Base-by-base conservation (phyloP, 2,113 vertebrate genomes). In the Rhynchomys soricoides region DNA sequence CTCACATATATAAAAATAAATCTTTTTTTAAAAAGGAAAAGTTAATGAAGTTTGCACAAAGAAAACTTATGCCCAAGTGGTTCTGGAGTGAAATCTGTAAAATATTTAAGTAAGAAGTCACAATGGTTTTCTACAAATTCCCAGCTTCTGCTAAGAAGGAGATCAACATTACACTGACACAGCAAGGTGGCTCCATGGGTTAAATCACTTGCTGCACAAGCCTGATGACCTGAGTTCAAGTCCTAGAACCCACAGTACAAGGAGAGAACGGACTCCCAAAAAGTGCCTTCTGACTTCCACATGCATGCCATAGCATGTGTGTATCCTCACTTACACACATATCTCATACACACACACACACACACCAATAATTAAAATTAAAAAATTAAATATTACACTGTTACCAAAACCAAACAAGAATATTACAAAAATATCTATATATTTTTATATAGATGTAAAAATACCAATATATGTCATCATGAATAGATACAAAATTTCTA, bases 371-470 rank as follows among this genome's bases (percentile, higher is more conserved):
- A 57, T 24, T 81, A 40, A 81, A 79, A 52, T 55, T 55, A 79
- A 57, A 55, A 81, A 52, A 55, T 13, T n/a, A 24, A 57, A 82
- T n/a, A 59, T 59, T 59, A 59, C 21, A 82, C 19, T 93, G 59
- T 85, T 70, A 89, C n/a, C 22, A 88, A 95, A 90, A 83, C 29
- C 37, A 82, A 31, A 92, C 71, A 92, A 91, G 94, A 31, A 94
- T 48, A 91, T 78, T 82, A 87, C 86, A 93, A 93, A n/a, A 71
- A 62, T 11, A 52, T 79, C 50, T 13, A 88, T 17, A 15, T 68
- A 16, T 68, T 37, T 22, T 37, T 68, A 16, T 16, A 68, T 15
- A 68, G 13, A 37, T 68, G 37, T 37, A 68, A 68, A 68, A 68
- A 68, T 37, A 71, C 19, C 21, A 59, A 82, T 26, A 59, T 40